These are phyloP conservation scores for Stratiolaelaps scimitus DNA, from an alignment of 1,140 invertebrate genomes.

Conservation along the genomic window DNA sequence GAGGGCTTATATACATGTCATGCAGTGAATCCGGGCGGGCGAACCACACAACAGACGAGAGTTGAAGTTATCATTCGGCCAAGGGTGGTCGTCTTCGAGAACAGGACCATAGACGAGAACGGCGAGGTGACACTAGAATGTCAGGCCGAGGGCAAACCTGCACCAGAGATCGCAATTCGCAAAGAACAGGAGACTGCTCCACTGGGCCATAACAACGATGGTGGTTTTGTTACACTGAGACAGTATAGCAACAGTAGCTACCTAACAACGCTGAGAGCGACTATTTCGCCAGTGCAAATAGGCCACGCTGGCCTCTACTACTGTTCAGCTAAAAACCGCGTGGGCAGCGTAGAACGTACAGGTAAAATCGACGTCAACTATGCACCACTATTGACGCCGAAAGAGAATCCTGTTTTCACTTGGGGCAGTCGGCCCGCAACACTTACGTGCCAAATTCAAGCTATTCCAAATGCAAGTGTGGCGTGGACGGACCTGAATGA, in stretches of 20 bases:
- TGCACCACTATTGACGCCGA: constrained; percentile 2
- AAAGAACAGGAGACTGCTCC: background rate
- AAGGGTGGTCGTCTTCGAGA: background rate
- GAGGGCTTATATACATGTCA: constrained; percentile 13
- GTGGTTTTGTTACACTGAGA: background rate
- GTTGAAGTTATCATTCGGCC: background rate
- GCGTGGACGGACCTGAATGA: constrained; percentile 1
- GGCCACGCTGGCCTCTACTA: constrained; percentile 2
- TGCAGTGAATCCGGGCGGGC: background rate
- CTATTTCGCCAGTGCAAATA: background rate
- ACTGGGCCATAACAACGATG: background rate
- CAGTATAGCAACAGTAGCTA: background rate
- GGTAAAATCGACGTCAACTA: background rate
- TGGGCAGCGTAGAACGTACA: background rate
- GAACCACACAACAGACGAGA: background rate
- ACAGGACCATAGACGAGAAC: constrained; percentile 6
- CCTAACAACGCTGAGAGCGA: background rate
- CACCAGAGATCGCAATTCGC: background rate
- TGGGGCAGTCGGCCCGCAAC: constrained; percentile 3
- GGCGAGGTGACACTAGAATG: background rate
- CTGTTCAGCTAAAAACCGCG: constrained; percentile 10
- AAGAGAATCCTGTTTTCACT: constrained; percentile 5
- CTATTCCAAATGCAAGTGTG: constrained; percentile 2
- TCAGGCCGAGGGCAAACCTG: constrained; percentile 9
- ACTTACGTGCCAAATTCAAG: constrained; percentile 4